These are phyloP conservation scores for Eupithecia abbreviata DNA, from an alignment of 2,888 invertebrate genomes.

Conservation along the genomic window DNA sequence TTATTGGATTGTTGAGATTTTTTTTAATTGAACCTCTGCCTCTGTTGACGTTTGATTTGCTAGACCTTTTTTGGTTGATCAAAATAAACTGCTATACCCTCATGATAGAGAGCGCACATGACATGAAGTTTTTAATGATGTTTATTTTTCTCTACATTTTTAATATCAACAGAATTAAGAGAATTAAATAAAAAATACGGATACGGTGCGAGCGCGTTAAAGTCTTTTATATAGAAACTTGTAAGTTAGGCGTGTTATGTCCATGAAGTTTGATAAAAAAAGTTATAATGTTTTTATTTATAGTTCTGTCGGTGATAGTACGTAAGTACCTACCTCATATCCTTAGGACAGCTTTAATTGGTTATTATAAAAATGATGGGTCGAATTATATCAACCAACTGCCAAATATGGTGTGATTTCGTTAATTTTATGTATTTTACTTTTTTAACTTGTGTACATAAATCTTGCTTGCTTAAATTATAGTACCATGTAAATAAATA, in stretches of 20 bases:
- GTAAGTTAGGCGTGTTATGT: background rate
- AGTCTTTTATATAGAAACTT: constrained; percentile 11
- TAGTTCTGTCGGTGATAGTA: constrained; percentile 15
- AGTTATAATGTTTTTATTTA: background rate
- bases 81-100: background rate
- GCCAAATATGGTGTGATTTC: constrained; percentile 42
- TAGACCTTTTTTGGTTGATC: background rate
- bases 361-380: constrained; percentile 39
- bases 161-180: background rate
- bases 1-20: background rate
- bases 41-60: background rate
- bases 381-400: constrained; percentile 28
- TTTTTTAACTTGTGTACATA: constrained; percentile 32
- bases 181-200: background rate
- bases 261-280: background rate
- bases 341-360: constrained; percentile 45
- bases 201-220: background rate
- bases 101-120: background rate
- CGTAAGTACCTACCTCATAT: constrained; percentile 18
- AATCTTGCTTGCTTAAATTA: constrained; percentile 11
- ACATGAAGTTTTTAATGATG: no score
- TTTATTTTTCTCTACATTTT: background rate
- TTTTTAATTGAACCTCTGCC: background rate
- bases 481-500: no score
- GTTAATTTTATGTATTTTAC: constrained; percentile 33